Evolutionary conservation across 2,113 vertebrate species (phyloP), one percentile per base, ranked within the genome.

Genomic region (Semicossyphus pulcher): DNA sequence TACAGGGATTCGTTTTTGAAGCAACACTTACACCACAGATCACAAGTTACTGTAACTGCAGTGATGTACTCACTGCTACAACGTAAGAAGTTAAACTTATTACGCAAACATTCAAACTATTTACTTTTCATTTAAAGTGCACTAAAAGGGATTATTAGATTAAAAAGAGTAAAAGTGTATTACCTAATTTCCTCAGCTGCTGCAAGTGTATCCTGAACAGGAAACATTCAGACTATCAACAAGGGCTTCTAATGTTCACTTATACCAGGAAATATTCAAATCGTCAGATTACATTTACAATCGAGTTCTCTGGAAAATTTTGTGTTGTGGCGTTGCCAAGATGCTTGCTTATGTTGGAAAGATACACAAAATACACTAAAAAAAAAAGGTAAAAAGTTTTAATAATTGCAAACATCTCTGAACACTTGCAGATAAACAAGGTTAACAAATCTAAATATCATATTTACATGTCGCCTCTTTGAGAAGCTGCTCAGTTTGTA

Each of bases 191-290:
- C 20, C 29, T 48, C 21, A 3, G 47, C 42, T n/a, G 47, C 59
- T 62, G 29, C 34, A 15, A 14, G 34, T 21, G 32, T 63, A 1
- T 76, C 41, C 5, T 28, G 26, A 26, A 2, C 48, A 26, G 26
- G 9, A 18, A 21, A 59, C 25, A 72, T 60, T 59, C 49, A 73
- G 20, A 68, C 36, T 36, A 7, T 66, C 23, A 74, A 75, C 34
- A 81, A 59, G 3, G 12, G 3, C 15, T 34, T 28, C n/a, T 20
- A 47, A 9, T 74, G 63, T 81, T 72, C 21, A 23, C 20, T n/a
- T 26, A 3, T 29, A 31, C 7, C 54, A 49, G 66, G 56, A 77
- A 64, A 80, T 91, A 91, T 86, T 85, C 87, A 91, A 91, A 89
- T 88, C 3, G n/a, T 47, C 8, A 8, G 34, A 14, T 10, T 36